Evolutionary conservation across 1,140 invertebrate species (phyloP).

Genomic region (Drosophila tani): DNA sequence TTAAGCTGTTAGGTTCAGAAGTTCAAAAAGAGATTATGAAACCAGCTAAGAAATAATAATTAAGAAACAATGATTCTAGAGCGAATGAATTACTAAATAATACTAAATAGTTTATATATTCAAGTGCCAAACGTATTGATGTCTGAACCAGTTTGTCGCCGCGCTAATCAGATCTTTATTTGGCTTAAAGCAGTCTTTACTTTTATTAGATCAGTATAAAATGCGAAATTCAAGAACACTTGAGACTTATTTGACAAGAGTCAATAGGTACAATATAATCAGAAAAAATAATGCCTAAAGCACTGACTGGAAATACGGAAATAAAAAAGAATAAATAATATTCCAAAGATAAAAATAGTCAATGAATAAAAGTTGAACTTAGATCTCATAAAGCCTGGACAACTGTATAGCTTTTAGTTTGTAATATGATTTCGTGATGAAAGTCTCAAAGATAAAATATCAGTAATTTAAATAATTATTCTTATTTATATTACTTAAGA

Average conservation of each 20-base stretch:
- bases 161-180: slow-evolving; percentile 1
- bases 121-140: slow-evolving; percentile 6
- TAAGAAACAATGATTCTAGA: neutral
- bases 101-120: slow-evolving; percentile 2
- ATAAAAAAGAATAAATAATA: neutral
- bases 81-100: neutral
- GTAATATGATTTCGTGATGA: neutral
- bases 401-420: too few relatives aligned
- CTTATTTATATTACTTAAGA: neutral
- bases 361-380: neutral
- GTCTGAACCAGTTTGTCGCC: slow-evolving; percentile 25
- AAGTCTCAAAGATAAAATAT: neutral
- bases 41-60: neutral
- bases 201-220: slow-evolving; percentile 11
- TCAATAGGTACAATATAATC: neutral
- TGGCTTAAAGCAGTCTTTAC: slow-evolving; percentile 4
- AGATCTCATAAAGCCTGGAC: too few relatives aligned
- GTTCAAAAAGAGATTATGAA: too few relatives aligned
- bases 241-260: neutral
- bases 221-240: neutral
- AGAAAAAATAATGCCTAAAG: neutral
- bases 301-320: neutral
- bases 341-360: neutral
- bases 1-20: neutral
- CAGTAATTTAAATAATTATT: neutral